A percentile compares a stretch with the other conserved stretches of the same genome.
phyloP scores from a whole-genome alignment of 2,797 vertebrate species.

The Alca torda region DNA sequence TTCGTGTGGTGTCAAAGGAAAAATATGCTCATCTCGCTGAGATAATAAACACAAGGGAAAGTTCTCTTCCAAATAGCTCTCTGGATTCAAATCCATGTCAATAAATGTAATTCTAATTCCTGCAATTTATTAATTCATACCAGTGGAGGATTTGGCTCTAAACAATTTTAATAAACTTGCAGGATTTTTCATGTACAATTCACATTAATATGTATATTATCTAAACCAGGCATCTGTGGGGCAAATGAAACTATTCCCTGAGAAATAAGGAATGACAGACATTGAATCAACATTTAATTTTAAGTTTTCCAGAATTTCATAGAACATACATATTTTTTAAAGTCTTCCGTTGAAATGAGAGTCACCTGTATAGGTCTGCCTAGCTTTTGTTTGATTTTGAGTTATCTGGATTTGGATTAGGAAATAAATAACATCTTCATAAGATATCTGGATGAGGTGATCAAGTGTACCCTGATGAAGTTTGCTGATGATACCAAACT shows the following conservation, averaged over 20 bases:
- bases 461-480: not conserved
- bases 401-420: not conserved
- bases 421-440: not conserved
- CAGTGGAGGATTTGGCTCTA: not conserved
- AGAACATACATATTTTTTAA: not conserved
- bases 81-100: not conserved
- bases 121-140: not conserved
- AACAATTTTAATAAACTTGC: not conserved
- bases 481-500: not conserved
- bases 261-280: not conserved
- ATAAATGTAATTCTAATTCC: not conserved
- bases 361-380: not conserved
- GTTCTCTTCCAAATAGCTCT: not conserved
- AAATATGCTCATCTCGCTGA: not conserved
- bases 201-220: not conserved
- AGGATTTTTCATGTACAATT: not conserved
- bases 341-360: not conserved
- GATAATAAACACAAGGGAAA: not conserved
- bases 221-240: not conserved
- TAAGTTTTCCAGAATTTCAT: not conserved
- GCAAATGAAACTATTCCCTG: not conserved
- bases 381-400: not conserved
- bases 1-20: not conserved
- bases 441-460: no score
- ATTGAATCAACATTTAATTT: not conserved